Evolutionary conservation across 1,140 invertebrate species (phyloP), one percentile per base, ranked within the genome.

Genomic region (Dysdera silvatica): DNA sequence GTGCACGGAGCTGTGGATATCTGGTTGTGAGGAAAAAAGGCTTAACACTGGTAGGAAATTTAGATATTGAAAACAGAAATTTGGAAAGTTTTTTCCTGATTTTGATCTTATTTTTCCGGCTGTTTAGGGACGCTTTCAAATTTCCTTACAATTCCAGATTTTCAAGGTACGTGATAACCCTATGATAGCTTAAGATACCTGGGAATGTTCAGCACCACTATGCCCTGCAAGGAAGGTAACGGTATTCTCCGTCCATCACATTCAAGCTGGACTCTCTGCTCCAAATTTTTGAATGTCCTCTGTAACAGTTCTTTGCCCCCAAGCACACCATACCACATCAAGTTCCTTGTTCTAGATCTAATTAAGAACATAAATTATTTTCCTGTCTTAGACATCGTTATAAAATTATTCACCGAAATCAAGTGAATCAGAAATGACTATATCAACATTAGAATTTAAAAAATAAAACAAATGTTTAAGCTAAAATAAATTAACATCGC

Each of bases 281-380:
- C 95, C 29, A 98, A 80, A 80, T 98, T 97, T 75, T 94, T 94
- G 77, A 93, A 97, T 0, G 92, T 96, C 74, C 90, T 88, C 68
- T 84, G 78, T 24, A 81, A 57, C 41, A 82, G 73, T 73, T 97
- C 91, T 77, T 93, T 95, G 2, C 91, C 92, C 2, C 93, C 94
- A 7, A 98, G 79, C 0, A 98, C 91, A 0, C 94, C 93, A 72
- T 97, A 84, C 92, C 92, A 96, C 91, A 98, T 95, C 69, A 95
- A 91, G 76, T 97, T 97, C 70, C 92, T 88, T 0, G 93, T 94
- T 47, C 95, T 80, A 67, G 78, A 80, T 45, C 77, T 77, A n/a
- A n/a, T n/a, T n/a, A n/a, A n/a, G n/a, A n/a, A n/a, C n/a, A n/a
- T 29, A 18, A 51, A 57, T 52, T 78, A 91, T 90, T 57, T 85